These are phyloP conservation scores for Neotoxoptera formosana DNA, from an alignment of 1,140 invertebrate genomes.

Conservation along the genomic window DNA sequence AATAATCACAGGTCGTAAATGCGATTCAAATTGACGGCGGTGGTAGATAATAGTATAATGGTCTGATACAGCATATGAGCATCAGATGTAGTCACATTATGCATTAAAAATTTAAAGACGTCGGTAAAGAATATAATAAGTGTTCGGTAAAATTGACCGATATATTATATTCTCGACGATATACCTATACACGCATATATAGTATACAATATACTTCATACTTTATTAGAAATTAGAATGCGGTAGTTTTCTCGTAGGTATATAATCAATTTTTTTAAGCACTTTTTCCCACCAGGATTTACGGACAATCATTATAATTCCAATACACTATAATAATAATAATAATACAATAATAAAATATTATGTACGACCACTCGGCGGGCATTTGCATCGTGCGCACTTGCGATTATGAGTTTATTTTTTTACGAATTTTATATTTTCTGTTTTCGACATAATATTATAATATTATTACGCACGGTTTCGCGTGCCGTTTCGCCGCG, in stretches of 20 bases:
- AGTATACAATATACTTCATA: neutral
- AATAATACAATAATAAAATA: too few species aligned
- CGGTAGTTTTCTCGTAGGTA: neutral
- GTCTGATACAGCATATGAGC: neutral
- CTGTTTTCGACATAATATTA: neutral
- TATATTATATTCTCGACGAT: neutral
- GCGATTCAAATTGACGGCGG: neutral
- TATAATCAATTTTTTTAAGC: neutral
- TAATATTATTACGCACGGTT: neutral
- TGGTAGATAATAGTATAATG: neutral
- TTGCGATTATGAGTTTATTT: neutral
- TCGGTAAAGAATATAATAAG: neutral
- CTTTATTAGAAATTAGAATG: neutral
- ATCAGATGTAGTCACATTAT: neutral
- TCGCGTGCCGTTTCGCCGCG: neutral
- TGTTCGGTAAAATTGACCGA: neutral
- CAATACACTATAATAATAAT: neutral
- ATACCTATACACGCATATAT: neutral
- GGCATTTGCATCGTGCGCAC: neutral
- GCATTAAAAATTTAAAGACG: constrained; percentile 5
- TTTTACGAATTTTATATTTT: neutral
- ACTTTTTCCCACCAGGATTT: neutral
- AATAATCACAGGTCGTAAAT: neutral
- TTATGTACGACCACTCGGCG: neutral
- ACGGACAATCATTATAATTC: neutral